Base-by-base conservation (phyloP, 2,113 vertebrate species). In the Echinops telfairi region DNA sequence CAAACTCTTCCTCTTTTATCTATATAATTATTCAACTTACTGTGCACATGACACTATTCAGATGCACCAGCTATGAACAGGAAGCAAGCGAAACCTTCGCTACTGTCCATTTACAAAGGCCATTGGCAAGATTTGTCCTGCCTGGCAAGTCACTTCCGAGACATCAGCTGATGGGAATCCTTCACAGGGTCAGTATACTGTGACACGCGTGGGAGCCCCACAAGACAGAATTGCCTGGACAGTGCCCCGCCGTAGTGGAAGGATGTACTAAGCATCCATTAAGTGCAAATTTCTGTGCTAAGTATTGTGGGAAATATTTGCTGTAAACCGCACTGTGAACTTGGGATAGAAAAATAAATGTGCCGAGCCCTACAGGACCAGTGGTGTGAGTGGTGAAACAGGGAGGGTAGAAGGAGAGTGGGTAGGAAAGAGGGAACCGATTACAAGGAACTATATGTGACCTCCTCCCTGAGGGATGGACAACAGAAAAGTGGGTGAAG, bases 211-310 rank as follows among this genome's bases (percentile, higher is more conserved):
- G 70, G 70, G n/a, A n/a, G n/a, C n/a, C 6, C 70, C 70, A 33
- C 6, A n/a, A 33, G 70, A 33, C 70, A n/a, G 6, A 71, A 33
- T 71, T n/a, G n/a, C 2, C 31, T 33, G 16, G 70, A 71, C 6
- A 9, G 31, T n/a, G 33, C 16, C 70, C 20, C 17, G 70, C 33
- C 3, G 14, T 71, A n/a, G 15, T 33, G 31, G 31, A 43, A 88
- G 29, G 27, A 58, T 57, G 58, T 89, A 53, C 53, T 78, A 40
- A 71, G 33, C 76, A 62, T 1, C 1, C 66, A 77, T 2, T 73
- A 73, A 71, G 20, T 68, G 12, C 62, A 77, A 88, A 95, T 73
- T 23, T 79, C 81, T 87, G 20, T 60, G 40, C 12, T 85, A 75
- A 71, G 58, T 73, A 90, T 86, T 93, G 36, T 38, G 14, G 43